Conservation (phyloP, 2,888 invertebrate species). For the Aleiodes alternator region DNA sequence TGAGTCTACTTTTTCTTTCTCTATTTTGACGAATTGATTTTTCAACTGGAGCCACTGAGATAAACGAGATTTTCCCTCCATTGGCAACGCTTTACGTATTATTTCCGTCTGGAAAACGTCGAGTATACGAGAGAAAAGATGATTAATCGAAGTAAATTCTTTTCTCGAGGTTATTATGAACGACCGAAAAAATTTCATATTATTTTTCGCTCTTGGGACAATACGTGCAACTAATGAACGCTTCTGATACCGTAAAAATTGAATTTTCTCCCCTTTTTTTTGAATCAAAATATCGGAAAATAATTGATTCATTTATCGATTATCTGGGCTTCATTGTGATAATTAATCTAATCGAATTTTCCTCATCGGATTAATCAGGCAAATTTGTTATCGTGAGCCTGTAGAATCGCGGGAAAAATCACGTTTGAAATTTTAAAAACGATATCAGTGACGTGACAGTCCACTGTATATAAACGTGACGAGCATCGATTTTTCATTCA, state of each 20-base stretch:
- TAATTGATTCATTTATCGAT: neutral
- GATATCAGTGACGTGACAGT: neutral
- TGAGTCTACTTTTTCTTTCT: constrained; percentile 4
- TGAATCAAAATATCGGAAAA: neutral
- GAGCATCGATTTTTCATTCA: neutral
- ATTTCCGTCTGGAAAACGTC: constrained; percentile 33
- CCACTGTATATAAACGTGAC: constrained; percentile 1
- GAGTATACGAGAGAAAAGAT: constrained; percentile 11
- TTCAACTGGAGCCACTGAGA: constrained; percentile 29
- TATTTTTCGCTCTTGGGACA: constrained; percentile 17
- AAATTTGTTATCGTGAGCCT: neutral
- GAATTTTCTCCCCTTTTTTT: neutral
- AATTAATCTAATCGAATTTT: neutral
- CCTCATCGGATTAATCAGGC: neutral
- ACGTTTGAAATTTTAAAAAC: neutral
- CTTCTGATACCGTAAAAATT: neutral
- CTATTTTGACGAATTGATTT: constrained; percentile 41
- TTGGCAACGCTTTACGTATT: constrained; percentile 31
- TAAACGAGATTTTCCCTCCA: constrained; percentile 35
- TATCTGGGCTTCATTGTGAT: no score
- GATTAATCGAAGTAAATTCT: constrained; percentile 27
- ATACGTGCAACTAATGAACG: constrained; percentile 11
- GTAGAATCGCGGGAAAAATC: neutral
- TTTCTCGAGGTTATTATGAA: neutral
- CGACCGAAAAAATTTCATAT: constrained; percentile 1